phyloP scores from a whole-genome alignment of 2,797 vertebrate species.

The Chrosomus eos region DNA sequence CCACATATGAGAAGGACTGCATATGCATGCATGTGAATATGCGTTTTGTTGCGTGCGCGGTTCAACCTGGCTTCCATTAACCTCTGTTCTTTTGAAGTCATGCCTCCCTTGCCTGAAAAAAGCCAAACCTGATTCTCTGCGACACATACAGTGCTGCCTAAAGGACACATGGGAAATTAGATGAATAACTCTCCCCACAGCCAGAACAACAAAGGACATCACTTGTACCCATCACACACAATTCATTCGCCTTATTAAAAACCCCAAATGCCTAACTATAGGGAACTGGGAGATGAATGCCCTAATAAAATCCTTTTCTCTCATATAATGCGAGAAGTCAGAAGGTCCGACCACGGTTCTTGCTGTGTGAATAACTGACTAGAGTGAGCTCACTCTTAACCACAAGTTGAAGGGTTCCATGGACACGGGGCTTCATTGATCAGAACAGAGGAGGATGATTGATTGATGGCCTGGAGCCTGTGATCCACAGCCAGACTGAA shows the following conservation, averaged over 20 bases:
- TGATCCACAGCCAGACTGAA: conserved; percentile 45
- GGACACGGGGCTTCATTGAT: conserved; percentile 28
- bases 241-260: conserved; percentile 45
- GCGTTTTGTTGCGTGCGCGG: background rate
- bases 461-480: conserved; percentile 35
- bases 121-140: conserved; percentile 66
- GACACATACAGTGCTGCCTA: conserved; percentile 47
- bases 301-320: conserved; percentile 37
- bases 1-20: conserved; percentile 2
- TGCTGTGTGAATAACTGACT: conserved; percentile 31
- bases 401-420: conserved; percentile 24
- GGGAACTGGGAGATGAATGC: conserved; percentile 31
- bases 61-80: conserved; percentile 66
- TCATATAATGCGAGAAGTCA: conserved; percentile 28
- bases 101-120: conserved; percentile 60
- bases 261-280: conserved; percentile 17
- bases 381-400: conserved; percentile 19
- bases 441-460: conserved; percentile 28
- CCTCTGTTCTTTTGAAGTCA: conserved; percentile 61
- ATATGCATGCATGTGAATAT: conserved; percentile 8
- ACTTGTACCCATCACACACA: conserved; percentile 32
- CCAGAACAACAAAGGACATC: conserved; percentile 41
- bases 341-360: conserved; percentile 30
- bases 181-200: conserved; percentile 59
- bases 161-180: conserved; percentile 57